Evolutionary conservation across 2,888 invertebrate genomes (phyloP), one percentile per base, ranked within the genome.

Genomic region (Acleris emargana): DNA sequence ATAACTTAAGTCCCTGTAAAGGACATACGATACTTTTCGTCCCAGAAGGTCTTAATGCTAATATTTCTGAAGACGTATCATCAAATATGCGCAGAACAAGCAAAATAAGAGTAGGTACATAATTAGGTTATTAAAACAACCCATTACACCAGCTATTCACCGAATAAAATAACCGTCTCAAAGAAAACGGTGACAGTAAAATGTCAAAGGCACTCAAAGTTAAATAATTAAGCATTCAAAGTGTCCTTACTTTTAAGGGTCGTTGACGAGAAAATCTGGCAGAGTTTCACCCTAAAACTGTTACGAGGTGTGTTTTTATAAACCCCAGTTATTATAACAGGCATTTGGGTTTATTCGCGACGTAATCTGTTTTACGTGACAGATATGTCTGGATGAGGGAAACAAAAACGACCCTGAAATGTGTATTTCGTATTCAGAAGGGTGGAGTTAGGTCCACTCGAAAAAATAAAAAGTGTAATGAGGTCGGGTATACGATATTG

Each of bases 291-390:
- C 47, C 66, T 61, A 57, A 64, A 66, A 61, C 60, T 47, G 60
- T 66, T 61, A 66, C 49, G 66, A 66, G 66, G 66, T 66, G 66
- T 66, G 57, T 66, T 66, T 66, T 66, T 66, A 66, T 61, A 66
- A 61, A 66, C 66, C 66, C 45, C 38, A 20, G 60, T 61, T 66
- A 66, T 66, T 66, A 66, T 66, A 60, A 66, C 57, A 61, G 61
- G 61, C 66, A 66, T 66, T 66, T 43, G 60, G 66, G 66, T 66
- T 66, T 66, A 66, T 66, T 66, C 49, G 42, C 51, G 38, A 38
- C 45, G 66, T 61, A 66, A 66, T 66, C 66, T 66, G 57, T 57
- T 66, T 61, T 61, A 66, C 66, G 66, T 66, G 66, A 61, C 66
- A 61, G 60, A 66, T 66, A 61, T 61, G 51, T 51, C 60, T 66